Conservation (phyloP, 2,888 invertebrate genomes). For the Parasteatoda lunata region DNA sequence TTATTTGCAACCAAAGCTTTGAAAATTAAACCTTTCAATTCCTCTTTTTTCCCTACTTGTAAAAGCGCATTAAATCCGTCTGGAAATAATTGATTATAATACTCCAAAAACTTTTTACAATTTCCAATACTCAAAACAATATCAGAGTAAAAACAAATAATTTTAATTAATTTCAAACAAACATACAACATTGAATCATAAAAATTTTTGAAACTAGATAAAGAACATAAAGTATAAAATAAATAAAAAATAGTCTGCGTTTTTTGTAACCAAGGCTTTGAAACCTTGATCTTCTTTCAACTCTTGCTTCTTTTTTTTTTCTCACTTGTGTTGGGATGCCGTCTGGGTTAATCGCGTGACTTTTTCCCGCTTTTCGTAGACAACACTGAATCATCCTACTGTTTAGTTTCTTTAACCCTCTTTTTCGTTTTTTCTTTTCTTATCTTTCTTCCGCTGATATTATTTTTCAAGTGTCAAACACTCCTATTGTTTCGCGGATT, state of each 20-base stretch:
- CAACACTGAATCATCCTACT: slow-evolving; percentile 46
- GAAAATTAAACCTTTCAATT: no score
- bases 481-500: slow-evolving; percentile 15
- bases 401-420: background rate
- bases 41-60: no score
- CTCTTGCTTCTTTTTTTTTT: slow-evolving; percentile 20
- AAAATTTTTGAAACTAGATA: no score
- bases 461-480: slow-evolving; percentile 15
- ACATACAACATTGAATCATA: no score
- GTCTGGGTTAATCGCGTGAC: slow-evolving; percentile 67
- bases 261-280: background rate
- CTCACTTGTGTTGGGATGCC: slow-evolving; percentile 24
- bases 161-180: no score
- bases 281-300: slow-evolving; percentile 41
- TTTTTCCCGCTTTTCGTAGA: slow-evolving; percentile 37
- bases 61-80: no score
- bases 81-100: no score
- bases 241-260: background rate
- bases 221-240: no score
- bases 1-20: no score
- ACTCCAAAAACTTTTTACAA: no score
- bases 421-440: background rate
- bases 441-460: slow-evolving; percentile 27
- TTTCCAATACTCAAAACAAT: no score
- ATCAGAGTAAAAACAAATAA: no score